Percentiles rank a stretch among this genome's conserved stretches.
These are phyloP conservation scores for Acanthopagrus latus DNA, from an alignment of 2,797 vertebrate genomes.

Conservation along the genomic window DNA sequence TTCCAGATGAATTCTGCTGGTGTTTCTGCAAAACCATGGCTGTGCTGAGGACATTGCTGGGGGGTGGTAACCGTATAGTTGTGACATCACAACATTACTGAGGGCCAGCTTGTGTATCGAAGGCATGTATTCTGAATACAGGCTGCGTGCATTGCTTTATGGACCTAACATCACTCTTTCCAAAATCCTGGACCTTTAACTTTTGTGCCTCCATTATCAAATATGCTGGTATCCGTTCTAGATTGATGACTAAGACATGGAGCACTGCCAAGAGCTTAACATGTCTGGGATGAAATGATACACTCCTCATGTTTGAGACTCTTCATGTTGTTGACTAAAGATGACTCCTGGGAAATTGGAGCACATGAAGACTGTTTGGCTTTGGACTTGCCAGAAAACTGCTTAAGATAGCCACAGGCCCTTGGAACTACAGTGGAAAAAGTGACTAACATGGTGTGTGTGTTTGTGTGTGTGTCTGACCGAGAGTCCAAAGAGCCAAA, in stretches of 20 bases:
- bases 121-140: no score
- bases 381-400: conserved; percentile 51
- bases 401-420: conserved; percentile 42
- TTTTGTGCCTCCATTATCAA: background rate
- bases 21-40: no score
- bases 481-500: conserved; percentile 20
- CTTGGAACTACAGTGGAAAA: conserved; percentile 59
- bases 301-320: conserved; percentile 19
- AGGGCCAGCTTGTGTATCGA: no score
- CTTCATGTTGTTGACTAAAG: conserved; percentile 11
- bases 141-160: no score
- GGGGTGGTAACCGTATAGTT: no score
- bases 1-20: no score
- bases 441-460: conserved; percentile 49
- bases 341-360: conserved; percentile 57
- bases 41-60: no score
- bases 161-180: no score
- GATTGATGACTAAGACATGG: background rate
- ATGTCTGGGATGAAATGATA: conserved; percentile 7
- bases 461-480: conserved; percentile 18
- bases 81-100: no score
- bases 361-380: conserved; percentile 20
- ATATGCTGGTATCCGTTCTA: background rate
- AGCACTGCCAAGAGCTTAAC: background rate
- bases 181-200: background rate